Percentiles rank a stretch among this genome's conserved stretches.
These are phyloP conservation scores for Clitarchus hookeri DNA, from an alignment of 2,888 invertebrate species.

Conservation along the genomic window DNA sequence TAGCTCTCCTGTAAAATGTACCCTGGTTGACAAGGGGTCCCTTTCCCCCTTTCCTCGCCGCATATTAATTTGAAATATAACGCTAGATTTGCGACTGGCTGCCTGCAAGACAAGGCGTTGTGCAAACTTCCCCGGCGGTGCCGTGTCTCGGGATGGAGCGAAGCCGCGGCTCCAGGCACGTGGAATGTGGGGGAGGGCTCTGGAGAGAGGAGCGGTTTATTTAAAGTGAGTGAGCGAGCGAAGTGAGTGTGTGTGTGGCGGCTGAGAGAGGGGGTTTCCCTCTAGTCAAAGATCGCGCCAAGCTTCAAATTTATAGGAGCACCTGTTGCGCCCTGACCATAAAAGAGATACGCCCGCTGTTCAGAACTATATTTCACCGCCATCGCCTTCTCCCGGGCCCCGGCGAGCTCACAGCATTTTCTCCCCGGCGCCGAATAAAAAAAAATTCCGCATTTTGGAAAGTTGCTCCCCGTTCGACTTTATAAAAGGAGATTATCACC, in stretches of 20 bases:
- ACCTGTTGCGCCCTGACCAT: slow-evolving; percentile 14
- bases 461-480: background rate
- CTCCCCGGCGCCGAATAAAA: background rate
- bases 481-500: slow-evolving; percentile 4
- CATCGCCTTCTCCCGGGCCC: background rate
- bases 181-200: no score
- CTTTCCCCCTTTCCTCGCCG: no score
- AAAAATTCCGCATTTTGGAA: background rate
- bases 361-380: slow-evolving; percentile 3
- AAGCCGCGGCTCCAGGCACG: no score
- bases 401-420: background rate
- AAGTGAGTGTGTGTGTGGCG: background rate
- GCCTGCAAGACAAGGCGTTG: no score
- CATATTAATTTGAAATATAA: no score
- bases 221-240: no score
- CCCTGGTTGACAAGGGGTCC: no score
- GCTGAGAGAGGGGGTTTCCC: background rate
- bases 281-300: slow-evolving; percentile 7
- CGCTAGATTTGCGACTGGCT: no score
- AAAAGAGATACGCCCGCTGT: slow-evolving; percentile 5
- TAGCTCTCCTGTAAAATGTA: no score
- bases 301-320: slow-evolving; percentile 14
- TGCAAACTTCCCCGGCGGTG: no score
- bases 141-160: no score
- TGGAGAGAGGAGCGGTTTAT: no score